Conservation (phyloP, 2,797 vertebrate genomes). For the Pagetopsis macropterus region DNA sequence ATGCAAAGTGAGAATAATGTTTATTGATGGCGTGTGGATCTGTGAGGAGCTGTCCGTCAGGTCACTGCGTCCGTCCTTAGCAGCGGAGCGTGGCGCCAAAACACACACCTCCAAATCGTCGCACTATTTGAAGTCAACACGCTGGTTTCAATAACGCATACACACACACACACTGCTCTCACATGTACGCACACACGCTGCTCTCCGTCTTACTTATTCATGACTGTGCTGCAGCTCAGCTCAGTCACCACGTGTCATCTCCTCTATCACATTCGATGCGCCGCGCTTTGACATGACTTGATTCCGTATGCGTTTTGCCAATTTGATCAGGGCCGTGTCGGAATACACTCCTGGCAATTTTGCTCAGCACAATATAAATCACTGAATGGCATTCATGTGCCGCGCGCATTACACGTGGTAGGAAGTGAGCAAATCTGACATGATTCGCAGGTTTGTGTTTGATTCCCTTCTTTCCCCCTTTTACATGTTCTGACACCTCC, state of each 20-base stretch:
- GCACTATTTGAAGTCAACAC: conserved; percentile 9
- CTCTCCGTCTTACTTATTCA: conserved; percentile 59
- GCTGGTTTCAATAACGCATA: not conserved
- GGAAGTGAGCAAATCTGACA: conserved; percentile 59
- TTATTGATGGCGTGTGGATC: conserved; percentile 66
- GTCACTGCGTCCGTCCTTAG: conserved; percentile 55
- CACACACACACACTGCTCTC: not conserved
- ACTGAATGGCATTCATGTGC: conserved; percentile 39
- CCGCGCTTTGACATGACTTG: conserved; percentile 57
- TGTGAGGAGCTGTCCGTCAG: conserved; percentile 65
- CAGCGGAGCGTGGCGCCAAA: conserved; percentile 29
- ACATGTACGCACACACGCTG: conserved; percentile 2
- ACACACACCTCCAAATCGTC: not conserved
- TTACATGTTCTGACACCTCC: conserved; percentile 1
- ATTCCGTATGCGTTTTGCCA: conserved; percentile 61
- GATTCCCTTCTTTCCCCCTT: conserved; percentile 34
- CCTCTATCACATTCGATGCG: conserved; percentile 47
- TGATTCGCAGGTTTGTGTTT: conserved; percentile 58
- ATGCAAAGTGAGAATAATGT: conserved; percentile 64
- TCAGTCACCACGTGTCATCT: conserved; percentile 60
- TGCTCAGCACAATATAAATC: conserved; percentile 47
- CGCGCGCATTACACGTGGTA: conserved; percentile 39
- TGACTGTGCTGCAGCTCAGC: conserved; percentile 39
- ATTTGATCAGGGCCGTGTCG: conserved; percentile 28
- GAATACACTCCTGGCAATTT: conserved; percentile 59